Base-by-base conservation (phyloP, 2,888 invertebrate genomes). In the Anthophora plumipes region DNA sequence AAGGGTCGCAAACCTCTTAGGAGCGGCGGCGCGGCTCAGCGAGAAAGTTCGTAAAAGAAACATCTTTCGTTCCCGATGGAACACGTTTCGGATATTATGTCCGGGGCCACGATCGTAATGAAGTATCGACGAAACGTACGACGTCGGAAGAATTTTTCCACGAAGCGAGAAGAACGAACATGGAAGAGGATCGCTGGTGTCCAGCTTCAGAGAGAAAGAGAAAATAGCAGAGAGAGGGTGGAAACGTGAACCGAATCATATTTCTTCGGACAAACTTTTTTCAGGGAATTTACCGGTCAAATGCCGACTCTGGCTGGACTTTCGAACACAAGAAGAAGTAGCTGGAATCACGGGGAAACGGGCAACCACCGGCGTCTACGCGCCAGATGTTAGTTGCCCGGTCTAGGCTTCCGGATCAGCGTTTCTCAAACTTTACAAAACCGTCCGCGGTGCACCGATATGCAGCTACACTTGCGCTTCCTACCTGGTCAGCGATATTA, bases 41-140 rank as follows among this genome's bases (percentile, higher is more conserved):
- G 76, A 55, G 71, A 86, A 86, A 86, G 68, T 85, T 86, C 50
- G 71, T 70, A 50, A 82, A 82, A 79, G 82, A 84, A 82, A 76
- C 86, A 84, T 84, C 72, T 71, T 60, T 86, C 72, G 75, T 50
- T 57, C 76, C 50, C 72, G 55, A 71, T 71, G 72, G 78, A 86
- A 85, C 87, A 85, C 85, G 82, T 85, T 84, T 85, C 85, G 74
- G 83, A 86, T 84, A 86, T 86, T 86, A 86, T 82, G 87, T 85
- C 80, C 77, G 73, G 59, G 77, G 61, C 31, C 61, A 67, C 73
- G 77, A 77, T 77, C 87, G 80, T 86, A 86, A 86, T 86, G 87
- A 86, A 86, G 86, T 86, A 86, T 85, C 86, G 87, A 72, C 69
- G 86, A 72, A 85, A 86, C 76, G 83, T 86, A 86, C 86, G 81